Evolutionary conservation across 2,888 invertebrate species (phyloP), one percentile per base, ranked within the genome.

Genomic region (Bunonema sp.): DNA sequence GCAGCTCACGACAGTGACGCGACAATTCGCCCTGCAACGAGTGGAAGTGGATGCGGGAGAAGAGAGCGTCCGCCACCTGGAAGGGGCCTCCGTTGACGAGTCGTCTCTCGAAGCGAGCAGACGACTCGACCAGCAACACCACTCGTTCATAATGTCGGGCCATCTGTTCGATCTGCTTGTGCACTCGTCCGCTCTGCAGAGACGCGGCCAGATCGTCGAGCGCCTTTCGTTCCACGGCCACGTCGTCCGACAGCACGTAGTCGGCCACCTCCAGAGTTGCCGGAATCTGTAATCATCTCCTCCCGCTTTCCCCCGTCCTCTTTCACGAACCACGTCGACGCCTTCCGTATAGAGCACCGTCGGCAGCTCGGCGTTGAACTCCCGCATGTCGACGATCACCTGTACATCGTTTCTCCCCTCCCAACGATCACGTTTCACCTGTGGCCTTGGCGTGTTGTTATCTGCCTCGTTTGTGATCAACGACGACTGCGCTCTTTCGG

Each of bases 321-420:
- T n/a, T n/a, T n/a, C n/a, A n/a, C n/a, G 52, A 4, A 86, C 80
- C 38, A 97, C 82, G 66, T 85, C 83, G 44, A 97, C 82, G 5
- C 88, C 88, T 40, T 85, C 79, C 65, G 82, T 81, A 69, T 97
- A 89, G 43, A 97, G 79, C 35, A 93, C 74, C 2, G 87, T 81
- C 0, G 97, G 97, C 37, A 97, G 75, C 70, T 93, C 91, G 41
- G 89, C 88, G 29, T 91, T 79, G 70, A 97, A 97, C 73, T 97
- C 97, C 54, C 97, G 77, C 82, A 91, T 86, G 70, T 97, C 97
- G 12, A 99, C 89, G 52, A 99, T 72, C 2, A 78, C 64, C 71
- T 72, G 53, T 29, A 49, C 33, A 34, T 18, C 12, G 26, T 34
- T 22, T 12, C 28, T n/a, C 28, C 10, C 10, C 10, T 12, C 19